Evolutionary conservation across 2,113 vertebrate genomes (phyloP).

Genomic region (Burhinus bistriatus): DNA sequence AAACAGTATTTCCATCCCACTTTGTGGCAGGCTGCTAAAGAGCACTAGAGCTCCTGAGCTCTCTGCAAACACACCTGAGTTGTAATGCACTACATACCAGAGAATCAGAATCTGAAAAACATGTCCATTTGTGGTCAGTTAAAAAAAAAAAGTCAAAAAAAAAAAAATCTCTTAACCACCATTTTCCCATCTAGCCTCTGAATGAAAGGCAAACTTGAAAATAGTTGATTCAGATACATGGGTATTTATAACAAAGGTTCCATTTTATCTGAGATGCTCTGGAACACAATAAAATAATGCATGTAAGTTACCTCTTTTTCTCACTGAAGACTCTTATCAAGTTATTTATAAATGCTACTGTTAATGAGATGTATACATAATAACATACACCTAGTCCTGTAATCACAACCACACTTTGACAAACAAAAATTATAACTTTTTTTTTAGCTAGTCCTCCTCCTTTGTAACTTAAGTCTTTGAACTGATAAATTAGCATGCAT

Average conservation of each 20-base stretch:
- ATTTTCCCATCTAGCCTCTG: background rate
- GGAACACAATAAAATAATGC: background rate
- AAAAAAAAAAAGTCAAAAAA: background rate
- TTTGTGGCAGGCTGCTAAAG: background rate
- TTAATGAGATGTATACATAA: background rate
- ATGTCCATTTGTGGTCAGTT: background rate
- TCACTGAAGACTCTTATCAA: background rate
- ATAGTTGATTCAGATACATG: background rate
- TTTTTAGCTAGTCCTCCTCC: background rate
- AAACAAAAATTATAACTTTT: background rate
- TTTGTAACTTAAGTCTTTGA: constrained; percentile 12
- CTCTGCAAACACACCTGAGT: background rate
- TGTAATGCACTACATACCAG: background rate
- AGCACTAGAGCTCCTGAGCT: background rate
- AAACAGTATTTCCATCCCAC: background rate
- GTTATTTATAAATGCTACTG: background rate
- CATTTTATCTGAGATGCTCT: background rate
- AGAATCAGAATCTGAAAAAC: background rate
- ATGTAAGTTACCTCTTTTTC: background rate
- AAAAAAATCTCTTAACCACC: background rate
- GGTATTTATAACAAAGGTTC: background rate
- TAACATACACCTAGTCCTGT: background rate
- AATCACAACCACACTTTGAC: background rate
- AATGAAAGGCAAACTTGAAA: background rate
- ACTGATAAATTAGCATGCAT: constrained; percentile 8